Base-by-base conservation (phyloP, 2,888 invertebrate genomes). In the Melieria picta region DNA sequence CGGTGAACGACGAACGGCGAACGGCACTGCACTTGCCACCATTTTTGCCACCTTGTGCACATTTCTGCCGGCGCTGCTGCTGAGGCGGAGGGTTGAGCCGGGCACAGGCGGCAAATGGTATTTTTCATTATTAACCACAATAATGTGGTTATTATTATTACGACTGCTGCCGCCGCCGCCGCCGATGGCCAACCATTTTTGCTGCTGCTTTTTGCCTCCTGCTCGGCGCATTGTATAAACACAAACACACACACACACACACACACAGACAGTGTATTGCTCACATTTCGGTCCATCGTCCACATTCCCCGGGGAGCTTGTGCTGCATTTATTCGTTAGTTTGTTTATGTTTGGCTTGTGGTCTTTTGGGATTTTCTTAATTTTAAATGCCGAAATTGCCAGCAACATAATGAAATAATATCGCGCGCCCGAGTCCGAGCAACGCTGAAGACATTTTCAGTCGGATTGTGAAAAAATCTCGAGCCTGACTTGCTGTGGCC, bases 331-430 rank as follows among this genome's bases (percentile, higher is more conserved):
- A 69, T 74, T 74, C 69, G 69, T 80, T 81, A 78, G 81, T 80
- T 82, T 82, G 83, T 81, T 82, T 80, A 79, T 81, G 80, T 74
- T 75, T 75, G 75, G 58, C 71, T 75, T 74, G 65, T 74, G 76
- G 78, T 79, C 79, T 77, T 78, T 77, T 69, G 78, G 84, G 83
- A 83, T 82, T 84, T 83, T 80, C 83, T 82, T 83, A 82, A 84
- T 83, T 84, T 84, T 83, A 84, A 84, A 83, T 83, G 82, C 80
- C 77, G 75, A 82, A 82, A 82, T 82, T 82, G 81, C 81, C 75
- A 79, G 72, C 72, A 74, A 74, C 71, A 76, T 76, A 75, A 77
- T 76, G 76, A 76, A 79, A 79, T 76, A 76, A 71, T 57, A 74
- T 62, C 73, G 47, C 16, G 56, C 73, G 66, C 50, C 55, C 55